Evolutionary conservation across 2,888 invertebrate species (phyloP), one percentile per base, ranked within the genome.

Genomic region (Anorthoa munda): DNA sequence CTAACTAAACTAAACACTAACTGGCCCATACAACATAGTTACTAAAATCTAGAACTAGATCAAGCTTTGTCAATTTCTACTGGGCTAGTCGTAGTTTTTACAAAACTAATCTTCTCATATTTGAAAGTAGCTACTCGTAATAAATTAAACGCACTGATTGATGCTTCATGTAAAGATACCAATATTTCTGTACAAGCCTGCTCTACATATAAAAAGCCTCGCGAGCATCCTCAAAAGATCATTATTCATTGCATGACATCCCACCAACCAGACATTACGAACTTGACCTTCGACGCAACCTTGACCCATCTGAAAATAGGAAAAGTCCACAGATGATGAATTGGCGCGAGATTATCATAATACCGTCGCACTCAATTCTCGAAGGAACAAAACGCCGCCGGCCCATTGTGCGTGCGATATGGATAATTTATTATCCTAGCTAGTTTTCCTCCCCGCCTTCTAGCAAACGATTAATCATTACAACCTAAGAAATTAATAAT

Each of bases 251-350:
- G 26, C 70, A 59, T 71, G 64, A 55, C 31, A 64, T 65, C 51
- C 26, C 46, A 65, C 56, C 56, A 77, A 65, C 56, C 56, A 77
- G 65, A 72, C 60, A 70, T 81, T 59, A 67, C 67, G 71, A 84
- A 76, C 85, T 77, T 83, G 86, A 77, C 83, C 79, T 82, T 73
- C 53, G 66, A 61, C 11, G 2, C 68, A 65, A 69, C 75, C 77
- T 77, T 81, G 77, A 70, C 75, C 75, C 64, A 23, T 56, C 66
- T 65, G 56, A 79, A 86, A 82, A 83, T 83, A 76, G 75, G 72
- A 75, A 83, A 86, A 77, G 72, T 72, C 75, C 77, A 61, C 81
- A 79, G 75, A 89, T 90, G 89, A 89, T 89, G 87, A 88, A 90
- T 89, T 88, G 85, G 75, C 75, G 69, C 31, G 70, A 84, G 85